phyloP scores from a whole-genome alignment of 1,140 invertebrate genomes.

The Apis florea region DNA sequence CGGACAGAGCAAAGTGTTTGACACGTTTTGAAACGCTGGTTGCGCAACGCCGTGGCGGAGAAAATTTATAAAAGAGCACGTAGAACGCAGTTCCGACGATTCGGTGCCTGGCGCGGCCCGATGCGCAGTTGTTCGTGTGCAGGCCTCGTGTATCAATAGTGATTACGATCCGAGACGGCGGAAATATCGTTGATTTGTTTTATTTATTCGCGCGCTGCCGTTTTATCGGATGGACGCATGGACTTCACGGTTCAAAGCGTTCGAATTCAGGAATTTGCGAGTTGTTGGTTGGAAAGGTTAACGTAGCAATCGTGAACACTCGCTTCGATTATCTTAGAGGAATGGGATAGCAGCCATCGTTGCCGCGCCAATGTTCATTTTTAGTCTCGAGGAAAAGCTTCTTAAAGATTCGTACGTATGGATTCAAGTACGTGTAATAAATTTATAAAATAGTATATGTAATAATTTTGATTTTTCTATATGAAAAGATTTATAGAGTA shows the following conservation, averaged over 20 bases:
- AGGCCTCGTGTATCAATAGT: not conserved
- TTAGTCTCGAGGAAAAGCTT: no score
- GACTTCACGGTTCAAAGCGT: not conserved
- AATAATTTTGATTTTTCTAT: no score
- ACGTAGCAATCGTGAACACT: not conserved
- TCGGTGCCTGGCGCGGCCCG: not conserved
- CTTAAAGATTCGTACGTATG: no score
- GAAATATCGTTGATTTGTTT: constrained; percentile 19
- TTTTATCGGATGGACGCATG: not conserved
- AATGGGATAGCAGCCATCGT: no score
- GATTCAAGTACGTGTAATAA: no score
- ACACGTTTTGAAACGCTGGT: not conserved
- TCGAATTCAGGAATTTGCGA: not conserved
- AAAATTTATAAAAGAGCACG: not conserved
- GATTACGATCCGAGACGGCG: not conserved
- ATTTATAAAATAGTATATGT: no score
- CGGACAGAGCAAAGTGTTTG: not conserved
- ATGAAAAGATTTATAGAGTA: no score
- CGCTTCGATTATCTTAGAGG: no score
- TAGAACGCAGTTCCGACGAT: not conserved
- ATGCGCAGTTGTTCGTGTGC: not conserved
- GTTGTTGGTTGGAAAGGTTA: not conserved
- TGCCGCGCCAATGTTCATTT: no score
- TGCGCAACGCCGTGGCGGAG: not conserved
- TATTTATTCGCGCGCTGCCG: not conserved